Evolutionary conservation across 2,797 vertebrate genomes (phyloP), one percentile per base, ranked within the genome.

Genomic region (Gymnoscopelus braueri): DNA sequence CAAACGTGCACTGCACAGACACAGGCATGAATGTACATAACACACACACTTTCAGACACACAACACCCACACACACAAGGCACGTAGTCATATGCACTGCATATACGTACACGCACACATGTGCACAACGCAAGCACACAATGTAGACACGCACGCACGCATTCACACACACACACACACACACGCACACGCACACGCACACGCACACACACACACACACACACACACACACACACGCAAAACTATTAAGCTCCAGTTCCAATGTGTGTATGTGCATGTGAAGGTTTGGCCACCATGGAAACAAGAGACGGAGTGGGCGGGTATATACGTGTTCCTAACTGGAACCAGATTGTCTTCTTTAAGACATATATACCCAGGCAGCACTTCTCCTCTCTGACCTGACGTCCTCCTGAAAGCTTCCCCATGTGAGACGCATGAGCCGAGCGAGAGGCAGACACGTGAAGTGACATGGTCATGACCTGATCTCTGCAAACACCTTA

Each of bases 271-370:
- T 77, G 78, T 80, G 80, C 65, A 67, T 72, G 74, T 69, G 79
- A 80, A 82, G 78, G 71, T 85, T 19, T 86, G 80, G 85, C 82
- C 84, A 72, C 81, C 75, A 84, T 89, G 88, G 87, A 88, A 92
- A 91, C 75, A 74, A 69, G 88, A 88, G 85, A 83, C 78, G 80
- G 80, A 82, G 79, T 75, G 78, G 88, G 83, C 64, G 85, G 76
- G 26, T 29, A 29, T 44, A 10, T 39, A 86, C 74, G 82, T 73
- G 67, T 66, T 64, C 65, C 56, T 91, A 92, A 92, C 88, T 89
- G 87, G 81, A 91, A 89, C 81, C 91, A 92, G 88, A 91, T 90
- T 89, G 78, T 57, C 78, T 83, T 90, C 82, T 87, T 66, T 44
- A 44, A 81, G 69, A 69, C 73, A 70, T 83, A 69, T 54, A 71